Evolutionary conservation across 2,888 invertebrate species (phyloP).

Genomic region (Altica lythri): DNA sequence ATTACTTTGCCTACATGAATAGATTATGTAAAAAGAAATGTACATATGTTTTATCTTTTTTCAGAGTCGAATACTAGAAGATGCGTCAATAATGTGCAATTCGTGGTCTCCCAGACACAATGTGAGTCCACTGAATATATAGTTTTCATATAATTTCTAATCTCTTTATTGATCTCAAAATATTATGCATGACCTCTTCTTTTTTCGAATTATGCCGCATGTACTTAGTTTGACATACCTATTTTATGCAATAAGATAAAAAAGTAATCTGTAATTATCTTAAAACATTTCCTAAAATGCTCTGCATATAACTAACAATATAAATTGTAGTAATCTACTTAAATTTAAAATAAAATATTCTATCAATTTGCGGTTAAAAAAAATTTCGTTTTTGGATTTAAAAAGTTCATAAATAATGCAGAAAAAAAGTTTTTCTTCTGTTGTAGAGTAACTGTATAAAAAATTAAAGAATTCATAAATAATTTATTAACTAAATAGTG

Average conservation of each 20-base stretch:
- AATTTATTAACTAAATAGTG: constrained; percentile 8
- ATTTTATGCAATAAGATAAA: too few species aligned
- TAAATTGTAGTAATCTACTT: too few species aligned
- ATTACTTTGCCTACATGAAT: too few species aligned
- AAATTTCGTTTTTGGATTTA: not conserved
- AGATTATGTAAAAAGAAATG: not conserved
- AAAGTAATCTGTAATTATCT: too few species aligned
- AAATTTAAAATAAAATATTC: constrained; percentile 1
- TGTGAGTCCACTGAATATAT: constrained; percentile 68
- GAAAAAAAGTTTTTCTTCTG: too few species aligned
- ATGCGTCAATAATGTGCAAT: constrained; percentile 89
- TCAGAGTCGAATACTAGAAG: constrained; percentile 89
- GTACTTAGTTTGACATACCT: constrained; percentile 1
- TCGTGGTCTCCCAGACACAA: constrained; percentile 90
- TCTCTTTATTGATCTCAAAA: too few species aligned
- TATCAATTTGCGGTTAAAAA: too few species aligned
- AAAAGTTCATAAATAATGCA: constrained; percentile 23
- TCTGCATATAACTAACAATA: too few species aligned
- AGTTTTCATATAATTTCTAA: too few species aligned
- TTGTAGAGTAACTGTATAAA: constrained; percentile 9
- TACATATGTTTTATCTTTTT: constrained; percentile 54
- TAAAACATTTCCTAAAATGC: too few species aligned
- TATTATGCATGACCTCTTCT: too few species aligned
- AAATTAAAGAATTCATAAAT: constrained; percentile 22
- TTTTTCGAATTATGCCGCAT: too few species aligned